phyloP scores from a whole-genome alignment of 2,888 invertebrate species.

The Abscondita cerata region DNA sequence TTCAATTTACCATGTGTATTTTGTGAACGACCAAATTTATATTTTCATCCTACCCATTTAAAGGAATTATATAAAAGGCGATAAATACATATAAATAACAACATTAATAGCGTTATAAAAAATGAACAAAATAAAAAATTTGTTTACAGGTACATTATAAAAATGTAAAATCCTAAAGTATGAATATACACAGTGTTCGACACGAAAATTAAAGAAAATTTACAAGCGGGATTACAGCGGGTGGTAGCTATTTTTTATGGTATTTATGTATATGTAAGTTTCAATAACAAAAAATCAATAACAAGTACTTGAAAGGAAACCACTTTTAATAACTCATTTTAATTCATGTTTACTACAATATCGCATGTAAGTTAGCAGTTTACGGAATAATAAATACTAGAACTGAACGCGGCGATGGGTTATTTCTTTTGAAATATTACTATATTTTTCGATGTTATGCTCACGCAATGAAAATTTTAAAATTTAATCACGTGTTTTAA shows the following conservation, averaged over 20 bases:
- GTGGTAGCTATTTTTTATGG: constrained; percentile 37
- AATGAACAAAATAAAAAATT: not conserved
- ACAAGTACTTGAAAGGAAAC: constrained; percentile 46
- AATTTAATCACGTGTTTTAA: too few relatives aligned
- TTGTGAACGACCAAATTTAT: too few relatives aligned
- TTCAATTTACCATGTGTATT: too few relatives aligned
- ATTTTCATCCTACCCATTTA: too few relatives aligned
- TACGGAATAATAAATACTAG: constrained; percentile 45
- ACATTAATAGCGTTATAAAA: not conserved
- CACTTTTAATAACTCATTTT: constrained; percentile 49
- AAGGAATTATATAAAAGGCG: too few relatives aligned
- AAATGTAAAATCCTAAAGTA: constrained; percentile 26
- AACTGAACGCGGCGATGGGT: constrained; percentile 14
- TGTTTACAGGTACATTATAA: not conserved
- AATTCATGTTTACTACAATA: constrained; percentile 53
- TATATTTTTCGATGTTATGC: constrained; percentile 1
- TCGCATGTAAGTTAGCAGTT: constrained; percentile 53
- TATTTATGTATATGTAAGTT: constrained; percentile 46
- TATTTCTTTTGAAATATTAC: constrained; percentile 6
- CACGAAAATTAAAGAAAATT: constrained; percentile 35
- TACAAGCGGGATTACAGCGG: constrained; percentile 34
- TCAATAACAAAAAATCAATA: constrained; percentile 46
- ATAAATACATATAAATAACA: not conserved
- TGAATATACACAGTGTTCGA: constrained; percentile 30
- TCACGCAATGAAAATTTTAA: constrained; percentile 3